These are phyloP conservation scores for Hyppa rectilinea DNA, from an alignment of 2,888 invertebrate species.

Conservation along the genomic window DNA sequence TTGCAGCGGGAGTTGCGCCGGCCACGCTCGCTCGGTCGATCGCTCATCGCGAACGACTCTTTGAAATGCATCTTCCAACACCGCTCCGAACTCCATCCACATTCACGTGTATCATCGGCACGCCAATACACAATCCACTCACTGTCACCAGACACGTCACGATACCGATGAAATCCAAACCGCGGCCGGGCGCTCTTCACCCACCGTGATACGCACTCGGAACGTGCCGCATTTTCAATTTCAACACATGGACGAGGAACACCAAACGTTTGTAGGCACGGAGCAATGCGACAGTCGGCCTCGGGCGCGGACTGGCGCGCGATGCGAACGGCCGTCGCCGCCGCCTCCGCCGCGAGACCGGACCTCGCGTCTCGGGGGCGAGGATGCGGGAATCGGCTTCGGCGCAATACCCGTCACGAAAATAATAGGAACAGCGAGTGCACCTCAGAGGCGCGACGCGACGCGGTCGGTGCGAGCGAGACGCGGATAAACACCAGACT, in stretches of 20 bases:
- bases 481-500: constrained; percentile 91
- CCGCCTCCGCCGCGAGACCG: constrained; percentile 89
- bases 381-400: constrained; percentile 91
- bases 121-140: constrained; percentile 85
- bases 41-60: constrained; percentile 90
- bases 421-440: constrained; percentile 91
- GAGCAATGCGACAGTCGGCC: constrained; percentile 88
- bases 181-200: constrained; percentile 74
- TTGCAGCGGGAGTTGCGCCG: constrained; percentile 90
- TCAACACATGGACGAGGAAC: constrained; percentile 78
- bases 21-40: constrained; percentile 90
- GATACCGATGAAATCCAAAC: constrained; percentile 73
- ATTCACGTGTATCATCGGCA: constrained; percentile 89
- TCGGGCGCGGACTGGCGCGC: constrained; percentile 89
- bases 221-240: constrained; percentile 86
- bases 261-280: constrained; percentile 84
- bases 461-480: constrained; percentile 90
- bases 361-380: constrained; percentile 90
- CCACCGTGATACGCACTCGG: constrained; percentile 78
- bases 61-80: constrained; percentile 90
- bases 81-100: constrained; percentile 87
- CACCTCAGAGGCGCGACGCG: constrained; percentile 90
- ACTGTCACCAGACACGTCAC: constrained; percentile 84
- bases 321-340: constrained; percentile 89
- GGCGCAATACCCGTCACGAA: constrained; percentile 91